Percentiles rank a stretch among this genome's conserved stretches.
These are phyloP conservation scores for Centropus bengalensis DNA, from an alignment of 2,113 vertebrate genomes.

Conservation along the genomic window DNA sequence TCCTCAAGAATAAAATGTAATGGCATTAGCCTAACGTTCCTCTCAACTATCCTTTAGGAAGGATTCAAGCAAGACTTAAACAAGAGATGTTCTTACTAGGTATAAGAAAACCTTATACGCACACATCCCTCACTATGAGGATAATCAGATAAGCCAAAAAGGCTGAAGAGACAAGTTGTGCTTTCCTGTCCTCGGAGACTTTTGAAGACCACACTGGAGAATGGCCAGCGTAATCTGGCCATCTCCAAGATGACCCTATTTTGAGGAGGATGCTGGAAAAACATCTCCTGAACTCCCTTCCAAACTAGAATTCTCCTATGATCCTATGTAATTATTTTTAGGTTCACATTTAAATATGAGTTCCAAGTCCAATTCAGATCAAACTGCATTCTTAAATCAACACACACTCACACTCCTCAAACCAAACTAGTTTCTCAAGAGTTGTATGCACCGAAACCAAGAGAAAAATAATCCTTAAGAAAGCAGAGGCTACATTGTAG, in stretches of 20 bases:
- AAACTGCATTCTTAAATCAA: not conserved
- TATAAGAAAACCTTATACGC: not conserved
- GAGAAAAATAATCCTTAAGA: not conserved
- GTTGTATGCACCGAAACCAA: not conserved
- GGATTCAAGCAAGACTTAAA: not conserved
- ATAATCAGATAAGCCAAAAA: not conserved
- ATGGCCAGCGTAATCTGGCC: rapidly evolving
- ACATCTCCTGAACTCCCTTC: not conserved
- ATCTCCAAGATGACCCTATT: not conserved
- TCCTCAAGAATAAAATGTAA: not conserved
- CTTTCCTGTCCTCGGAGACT: not conserved
- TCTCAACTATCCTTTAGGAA: not conserved
- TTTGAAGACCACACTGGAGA: not conserved
- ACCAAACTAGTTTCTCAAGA: not conserved
- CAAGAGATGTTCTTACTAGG: not conserved
- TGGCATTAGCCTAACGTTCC: not conserved
- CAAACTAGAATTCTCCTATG: not conserved
- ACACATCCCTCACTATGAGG: rapidly evolving
- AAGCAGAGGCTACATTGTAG: not conserved
- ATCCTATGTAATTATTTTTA: not conserved
- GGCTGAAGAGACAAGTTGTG: not conserved
- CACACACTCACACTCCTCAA: not conserved
- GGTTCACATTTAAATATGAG: not conserved
- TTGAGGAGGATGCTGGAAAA: not conserved
- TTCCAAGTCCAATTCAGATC: not conserved